Base-by-base conservation (phyloP, 2,797 vertebrate genomes). In the Pipistrellus pipistrellus region DNA sequence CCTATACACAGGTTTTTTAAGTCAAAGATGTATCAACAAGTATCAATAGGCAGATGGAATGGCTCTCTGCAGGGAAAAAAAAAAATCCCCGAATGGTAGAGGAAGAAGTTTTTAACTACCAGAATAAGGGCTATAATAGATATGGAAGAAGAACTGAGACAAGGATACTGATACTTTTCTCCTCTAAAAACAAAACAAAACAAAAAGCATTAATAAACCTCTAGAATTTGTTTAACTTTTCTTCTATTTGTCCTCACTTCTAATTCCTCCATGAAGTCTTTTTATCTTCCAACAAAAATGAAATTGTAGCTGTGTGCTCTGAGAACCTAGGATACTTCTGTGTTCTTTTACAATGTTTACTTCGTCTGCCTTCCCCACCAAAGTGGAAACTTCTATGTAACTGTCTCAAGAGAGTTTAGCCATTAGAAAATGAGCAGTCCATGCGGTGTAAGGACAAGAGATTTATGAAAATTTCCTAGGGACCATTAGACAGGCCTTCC, bases 171-270 rank as follows among this genome's bases (percentile, higher is more conserved):
- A 91, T 64, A 64, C 1, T 48, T 44, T 38, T 48, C 18, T 66
- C n/a, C 27, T 55, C 64, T 76, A 14, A 12, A 23, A 27, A 38
- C 27, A 85, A 62, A 23, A 14, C 18, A 48, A 81, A 76, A 7
- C 21, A 68, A 20, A 41, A 76, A 59, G 4, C 13, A 66, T 55
- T 88, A 83, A 75, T 57, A 87, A 89, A 73, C 38, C 64, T 59
- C 12, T 95, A 30, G 35, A 11, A 32, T 71, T 76, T 35, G 21
- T 84, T 91, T 91, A n/a, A 8, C n/a, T 91, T 96, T 71, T 68
- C 80, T 55, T 32, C 4, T n/a, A 1, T 21, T 81, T 68, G 30
- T 20, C 18, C 20, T 85, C 38, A 53, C 14, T 30, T 10, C 25
- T 18, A 23, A 23, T 66, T 66, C 27, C 13, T 76, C 75, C 14